phyloP scores from a whole-genome alignment of 2,113 vertebrate species.

The Meleagris gallopavo region DNA sequence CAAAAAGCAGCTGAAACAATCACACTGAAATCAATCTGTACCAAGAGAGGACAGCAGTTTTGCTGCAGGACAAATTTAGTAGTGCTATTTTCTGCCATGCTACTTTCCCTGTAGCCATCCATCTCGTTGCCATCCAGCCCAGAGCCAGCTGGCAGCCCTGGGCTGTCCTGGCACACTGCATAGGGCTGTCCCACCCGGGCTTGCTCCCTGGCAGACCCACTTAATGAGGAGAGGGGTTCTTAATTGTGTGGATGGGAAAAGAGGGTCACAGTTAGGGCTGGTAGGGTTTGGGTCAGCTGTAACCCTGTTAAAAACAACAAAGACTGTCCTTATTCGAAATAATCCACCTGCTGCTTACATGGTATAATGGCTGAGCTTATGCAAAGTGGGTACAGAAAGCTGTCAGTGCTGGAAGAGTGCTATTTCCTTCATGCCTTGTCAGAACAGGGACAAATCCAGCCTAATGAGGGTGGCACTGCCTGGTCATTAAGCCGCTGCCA shows the following conservation, averaged over 20 bases:
- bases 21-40: neutral
- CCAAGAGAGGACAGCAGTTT: slow-evolving; percentile 31
- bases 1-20: neutral
- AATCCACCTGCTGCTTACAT: slow-evolving; percentile 40
- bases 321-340: slow-evolving; percentile 41
- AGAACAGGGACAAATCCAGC: neutral
- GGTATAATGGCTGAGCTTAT: neutral
- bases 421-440: slow-evolving; percentile 19
- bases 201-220: neutral
- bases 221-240: neutral
- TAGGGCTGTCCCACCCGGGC: neutral
- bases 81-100: slow-evolving; percentile 63
- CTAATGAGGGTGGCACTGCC: slow-evolving; percentile 46
- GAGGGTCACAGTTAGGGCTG: neutral
- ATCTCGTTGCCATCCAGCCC: neutral
- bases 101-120: slow-evolving; percentile 24
- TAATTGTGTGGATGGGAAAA: neutral
- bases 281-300: neutral
- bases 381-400: slow-evolving; percentile 18
- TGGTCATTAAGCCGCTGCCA: neutral
- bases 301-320: neutral
- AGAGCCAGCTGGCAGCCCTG: slow-evolving; percentile 4
- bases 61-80: neutral
- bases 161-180: neutral
- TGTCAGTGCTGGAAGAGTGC: neutral